Base-by-base conservation (phyloP, 2,113 vertebrate genomes). In the Gnathonemus echidnorhynchus region DNA sequence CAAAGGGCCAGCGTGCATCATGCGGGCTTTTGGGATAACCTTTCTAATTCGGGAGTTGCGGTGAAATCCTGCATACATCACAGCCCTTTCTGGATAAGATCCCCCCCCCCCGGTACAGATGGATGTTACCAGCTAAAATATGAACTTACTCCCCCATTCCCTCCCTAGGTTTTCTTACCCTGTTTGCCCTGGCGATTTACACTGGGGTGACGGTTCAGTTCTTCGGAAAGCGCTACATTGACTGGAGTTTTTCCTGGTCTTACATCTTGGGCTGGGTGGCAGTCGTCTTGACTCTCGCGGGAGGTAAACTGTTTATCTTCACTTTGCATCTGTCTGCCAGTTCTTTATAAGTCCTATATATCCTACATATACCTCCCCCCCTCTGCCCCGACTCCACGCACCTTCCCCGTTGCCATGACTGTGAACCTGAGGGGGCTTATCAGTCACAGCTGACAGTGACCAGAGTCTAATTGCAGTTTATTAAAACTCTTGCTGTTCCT, bases 241-340 rank as follows among this genome's bases (percentile, higher is more conserved):
- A 96, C 91, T 97, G 97, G 97, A 93, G 95, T 31, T 97, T 97
- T 90, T 97, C 97, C 46, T 97, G 97, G 97, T 97, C 96, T 90
- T 97, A 97, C 93, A 96, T 96, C 91, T 94, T 96, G 31, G 96
- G 95, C 77, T 97, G 96, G 97, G 93, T 97, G 1, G 96, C 95
- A 1, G 93, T 96, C 15, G 90, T 96, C 86, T 93, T 97, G 90
- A 94, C 93, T 7, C 92, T 95, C 89, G 93, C 94, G 0, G 96
- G 96, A 95, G 96, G 96, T 96, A 94, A 90, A 86, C 58, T 56
- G 27, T 66, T 27, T 13, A 19, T 86, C 15, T 85, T 86, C 3
- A 24, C n/a, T 35, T 53, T 56, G 49, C 49, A 27, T 56, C 45
- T 87, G 48, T n/a, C 17, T 42, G 19, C 9, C n/a, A 27, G 62